These are phyloP conservation scores for Vannuccia rotundouncinata DNA, from an alignment of 2,888 invertebrate species.

Conservation along the genomic window DNA sequence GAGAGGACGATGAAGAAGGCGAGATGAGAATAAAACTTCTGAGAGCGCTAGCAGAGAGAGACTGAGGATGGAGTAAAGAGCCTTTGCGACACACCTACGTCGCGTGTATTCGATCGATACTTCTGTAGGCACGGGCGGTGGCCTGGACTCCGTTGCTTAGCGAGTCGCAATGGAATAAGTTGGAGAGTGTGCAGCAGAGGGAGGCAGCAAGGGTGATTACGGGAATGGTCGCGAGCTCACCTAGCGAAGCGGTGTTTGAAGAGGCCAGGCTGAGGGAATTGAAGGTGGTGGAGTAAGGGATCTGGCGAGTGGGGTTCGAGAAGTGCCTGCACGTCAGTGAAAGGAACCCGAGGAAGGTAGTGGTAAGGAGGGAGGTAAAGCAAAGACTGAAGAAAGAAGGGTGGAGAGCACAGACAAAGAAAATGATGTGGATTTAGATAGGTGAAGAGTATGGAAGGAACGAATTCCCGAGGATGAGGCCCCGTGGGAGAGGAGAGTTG, in stretches of 20 bases:
- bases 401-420: not conserved
- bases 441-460: not conserved
- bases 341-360: not conserved
- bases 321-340: not conserved
- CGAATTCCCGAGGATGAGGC: not conserved
- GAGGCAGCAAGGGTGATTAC: conserved; percentile 6
- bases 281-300: not conserved
- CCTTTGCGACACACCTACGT: not conserved
- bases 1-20: not conserved
- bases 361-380: not conserved
- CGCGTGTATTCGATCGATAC: not conserved
- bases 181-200: not conserved
- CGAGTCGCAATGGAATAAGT: not conserved
- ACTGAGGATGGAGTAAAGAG: not conserved
- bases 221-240: not conserved
- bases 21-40: not conserved
- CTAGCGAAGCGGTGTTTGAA: not conserved
- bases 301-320: not conserved
- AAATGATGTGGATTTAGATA: not conserved
- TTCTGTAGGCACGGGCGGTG: not conserved
- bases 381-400: not conserved
- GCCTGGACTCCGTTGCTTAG: not conserved
- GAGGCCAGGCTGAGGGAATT: not conserved
- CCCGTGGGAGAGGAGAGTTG: not conserved
- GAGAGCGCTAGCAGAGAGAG: not conserved